Evolutionary conservation across 2,113 vertebrate species (phyloP), one percentile per base, ranked within the genome.

Genomic region (Myotis yumanensis): DNA sequence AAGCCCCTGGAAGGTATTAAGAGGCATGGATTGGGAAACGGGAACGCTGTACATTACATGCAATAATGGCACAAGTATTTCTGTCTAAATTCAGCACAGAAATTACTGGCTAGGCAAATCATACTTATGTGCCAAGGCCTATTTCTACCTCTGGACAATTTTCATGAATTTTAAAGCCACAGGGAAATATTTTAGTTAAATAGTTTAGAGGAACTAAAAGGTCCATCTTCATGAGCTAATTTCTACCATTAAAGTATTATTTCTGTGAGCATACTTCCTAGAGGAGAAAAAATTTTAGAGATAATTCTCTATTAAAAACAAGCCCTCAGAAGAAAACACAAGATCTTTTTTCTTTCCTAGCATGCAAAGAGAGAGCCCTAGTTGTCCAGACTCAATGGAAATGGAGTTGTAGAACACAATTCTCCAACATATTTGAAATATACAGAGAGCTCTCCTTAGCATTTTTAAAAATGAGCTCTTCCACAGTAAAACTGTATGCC

Each of bases 351-450:
- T 89, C 64, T 89, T 82, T 88, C 59, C 32, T 77, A 82, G 22
- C 16, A 66, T 76, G 69, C 80, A 91, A 90, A 94, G 64, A 17
- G 9, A 95, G 52, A 68, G 71, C 1, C 2, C 43, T 35, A 16
- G 17, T 69, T 28, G 17, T 86, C 25, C 20, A 52, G 64, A 52
- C 14, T 59, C 71, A 1, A 57, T 93, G 77, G 54, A 90, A 82
- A 86, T 54, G 80, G 37, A 90, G 35, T 66, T 20, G 1, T 81
- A n/a, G 64, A 96, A 77, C 57, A 91, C 73, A 75, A 4, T 93
- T 96, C 37, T 83, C 82, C n/a, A 69, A 32, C 46, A 18, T 71
- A 90, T 93, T 95, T 71, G 88, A 95, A 89, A 72, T 71, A 86
- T 40, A 73, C 43, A 35, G 30, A 93, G 40, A 95, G 40, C 46